Conservation (phyloP, 2,888 invertebrate species). For the Ecliptopera silaceata region DNA sequence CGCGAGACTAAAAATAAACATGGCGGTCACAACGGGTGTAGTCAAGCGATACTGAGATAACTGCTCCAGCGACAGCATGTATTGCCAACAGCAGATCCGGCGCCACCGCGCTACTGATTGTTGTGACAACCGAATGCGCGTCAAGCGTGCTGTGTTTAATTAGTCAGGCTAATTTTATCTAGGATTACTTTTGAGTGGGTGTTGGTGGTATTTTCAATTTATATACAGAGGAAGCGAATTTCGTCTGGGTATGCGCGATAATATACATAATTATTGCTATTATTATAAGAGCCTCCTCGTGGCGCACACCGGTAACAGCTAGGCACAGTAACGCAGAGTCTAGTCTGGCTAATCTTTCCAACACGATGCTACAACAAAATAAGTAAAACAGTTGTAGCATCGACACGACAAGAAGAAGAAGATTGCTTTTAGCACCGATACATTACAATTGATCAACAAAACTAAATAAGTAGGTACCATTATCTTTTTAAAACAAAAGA, state of each 20-base stretch:
- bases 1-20: constrained; percentile 77
- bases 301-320: too few species aligned
- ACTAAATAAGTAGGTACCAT: too few species aligned
- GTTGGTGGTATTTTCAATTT: constrained; percentile 16
- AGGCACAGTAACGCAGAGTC: too few species aligned
- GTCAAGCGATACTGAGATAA: constrained; percentile 74
- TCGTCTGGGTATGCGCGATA: constrained; percentile 3
- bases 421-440: too few species aligned
- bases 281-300: too few species aligned
- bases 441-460: constrained; percentile 33
- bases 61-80: constrained; percentile 61
- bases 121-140: constrained; percentile 61
- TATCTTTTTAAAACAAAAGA: too few species aligned
- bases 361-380: too few species aligned
- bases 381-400: too few species aligned
- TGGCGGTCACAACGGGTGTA: constrained; percentile 69
- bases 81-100: constrained; percentile 55
- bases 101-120: constrained; percentile 46
- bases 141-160: constrained; percentile 57
- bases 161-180: constrained; percentile 59
- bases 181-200: constrained; percentile 47
- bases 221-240: constrained; percentile 21
- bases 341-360: too few species aligned
- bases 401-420: too few species aligned
- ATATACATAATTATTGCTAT: not conserved